These are phyloP conservation scores for Lordiphosa stackelbergi DNA, from an alignment of 1,140 invertebrate species.

Conservation along the genomic window DNA sequence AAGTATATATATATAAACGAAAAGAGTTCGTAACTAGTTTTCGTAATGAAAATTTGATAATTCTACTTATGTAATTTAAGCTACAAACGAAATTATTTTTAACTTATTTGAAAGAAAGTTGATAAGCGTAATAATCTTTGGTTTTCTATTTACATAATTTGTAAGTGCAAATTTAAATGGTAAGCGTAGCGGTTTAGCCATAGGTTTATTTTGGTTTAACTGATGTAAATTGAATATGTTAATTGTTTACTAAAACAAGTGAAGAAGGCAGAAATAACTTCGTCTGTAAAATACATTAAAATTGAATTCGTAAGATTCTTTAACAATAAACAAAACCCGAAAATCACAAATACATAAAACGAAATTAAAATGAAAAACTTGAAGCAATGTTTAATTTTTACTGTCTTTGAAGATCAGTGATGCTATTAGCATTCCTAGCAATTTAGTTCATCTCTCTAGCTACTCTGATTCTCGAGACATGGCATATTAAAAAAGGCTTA, in stretches of 20 bases:
- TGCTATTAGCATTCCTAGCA: too few relatives aligned
- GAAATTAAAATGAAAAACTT: constrained; percentile 52
- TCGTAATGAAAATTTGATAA: constrained; percentile 37
- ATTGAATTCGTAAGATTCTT: constrained; percentile 68
- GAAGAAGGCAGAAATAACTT: constrained; percentile 32
- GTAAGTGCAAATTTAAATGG: constrained; percentile 62
- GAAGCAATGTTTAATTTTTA: constrained; percentile 7
- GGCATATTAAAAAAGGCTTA: too few relatives aligned
- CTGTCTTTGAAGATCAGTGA: background rate
- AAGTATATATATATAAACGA: constrained; percentile 16
- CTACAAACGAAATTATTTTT: constrained; percentile 54
- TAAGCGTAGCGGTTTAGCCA: constrained; percentile 58
- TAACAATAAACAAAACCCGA: constrained; percentile 59
- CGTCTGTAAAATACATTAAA: constrained; percentile 68
- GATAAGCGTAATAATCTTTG: constrained; percentile 48
- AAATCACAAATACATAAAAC: constrained; percentile 52
- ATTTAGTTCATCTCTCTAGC: too few relatives aligned
- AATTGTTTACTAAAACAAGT: constrained; percentile 65
- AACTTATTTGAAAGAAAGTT: constrained; percentile 51
- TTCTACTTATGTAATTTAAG: constrained; percentile 32
- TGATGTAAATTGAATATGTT: constrained; percentile 72
- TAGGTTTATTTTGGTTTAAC: constrained; percentile 61
- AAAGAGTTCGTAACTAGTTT: constrained; percentile 38
- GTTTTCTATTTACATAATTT: constrained; percentile 53
- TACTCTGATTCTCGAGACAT: too few relatives aligned